phyloP scores from a whole-genome alignment of 2,113 vertebrate genomes.

The Atractosteus spatula region DNA sequence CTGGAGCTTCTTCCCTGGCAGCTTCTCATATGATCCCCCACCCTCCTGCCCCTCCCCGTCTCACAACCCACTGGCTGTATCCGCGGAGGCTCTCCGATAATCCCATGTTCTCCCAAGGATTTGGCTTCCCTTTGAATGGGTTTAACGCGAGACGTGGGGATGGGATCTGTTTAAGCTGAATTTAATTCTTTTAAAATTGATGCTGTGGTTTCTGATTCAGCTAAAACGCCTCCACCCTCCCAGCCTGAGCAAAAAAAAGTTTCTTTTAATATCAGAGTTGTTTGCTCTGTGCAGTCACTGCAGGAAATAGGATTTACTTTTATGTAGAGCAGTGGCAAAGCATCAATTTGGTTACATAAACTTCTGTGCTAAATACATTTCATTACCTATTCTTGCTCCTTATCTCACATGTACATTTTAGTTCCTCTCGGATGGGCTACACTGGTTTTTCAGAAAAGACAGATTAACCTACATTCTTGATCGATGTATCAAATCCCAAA shows the following conservation, averaged over 20 bases:
- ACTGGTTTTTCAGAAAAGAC: slow-evolving; percentile 27
- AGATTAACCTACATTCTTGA: slow-evolving; percentile 41
- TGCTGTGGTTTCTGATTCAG: slow-evolving; percentile 1
- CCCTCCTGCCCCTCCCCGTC: neutral
- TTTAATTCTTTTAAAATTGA: slow-evolving; percentile 27
- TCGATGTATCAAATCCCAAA: slow-evolving; percentile 29
- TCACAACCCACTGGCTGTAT: neutral
- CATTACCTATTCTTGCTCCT: slow-evolving; percentile 12
- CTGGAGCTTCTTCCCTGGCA: no score
- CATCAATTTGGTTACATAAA: slow-evolving; percentile 18
- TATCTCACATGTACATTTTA: slow-evolving; percentile 26
- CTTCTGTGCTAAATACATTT: neutral
- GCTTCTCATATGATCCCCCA: neutral
- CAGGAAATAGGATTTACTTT: slow-evolving; percentile 12
- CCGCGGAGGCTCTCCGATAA: slow-evolving; percentile 15
- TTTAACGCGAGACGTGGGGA: slow-evolving; percentile 26
- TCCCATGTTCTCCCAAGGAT: slow-evolving; percentile 24
- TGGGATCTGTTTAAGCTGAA: slow-evolving; percentile 24
- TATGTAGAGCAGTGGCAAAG: slow-evolving; percentile 12
- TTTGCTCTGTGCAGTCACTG: neutral
- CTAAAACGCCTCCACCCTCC: neutral
- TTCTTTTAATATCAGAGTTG: neutral
- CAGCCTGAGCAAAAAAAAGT: neutral
- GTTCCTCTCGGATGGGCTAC: slow-evolving; percentile 24
- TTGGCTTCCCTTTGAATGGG: slow-evolving; percentile 22